A percentile compares a stretch with the other conserved stretches of the same genome.
Conservation (phyloP, 2,888 invertebrate species). For the Unio pictorum region DNA sequence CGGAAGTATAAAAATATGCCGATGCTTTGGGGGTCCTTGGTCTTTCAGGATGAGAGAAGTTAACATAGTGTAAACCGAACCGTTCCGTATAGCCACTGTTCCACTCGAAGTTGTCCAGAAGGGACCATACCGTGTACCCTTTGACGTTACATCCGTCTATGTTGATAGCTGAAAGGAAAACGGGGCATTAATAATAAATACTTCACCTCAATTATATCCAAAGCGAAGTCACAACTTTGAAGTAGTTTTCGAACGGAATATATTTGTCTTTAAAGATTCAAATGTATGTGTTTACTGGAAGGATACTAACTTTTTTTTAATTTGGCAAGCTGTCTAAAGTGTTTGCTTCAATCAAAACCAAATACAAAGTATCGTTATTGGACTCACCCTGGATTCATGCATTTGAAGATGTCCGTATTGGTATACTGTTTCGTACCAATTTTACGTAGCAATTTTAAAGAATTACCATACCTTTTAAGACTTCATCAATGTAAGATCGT, state of each 20-base stretch:
- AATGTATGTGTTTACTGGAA: no score
- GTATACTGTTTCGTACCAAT: no score
- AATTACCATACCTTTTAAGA: conserved; percentile 51
- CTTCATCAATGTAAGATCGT: conserved; percentile 51
- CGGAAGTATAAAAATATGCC: conserved; percentile 47
- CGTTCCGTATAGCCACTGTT: conserved; percentile 79
- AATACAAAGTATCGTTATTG: no score
- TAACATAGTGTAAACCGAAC: conserved; percentile 82
- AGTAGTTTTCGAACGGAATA: no score
- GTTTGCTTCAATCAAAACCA: no score
- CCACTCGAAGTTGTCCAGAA: conserved; percentile 89
- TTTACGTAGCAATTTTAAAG: not conserved
- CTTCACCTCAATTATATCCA: no score
- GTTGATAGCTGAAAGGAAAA: conserved; percentile 27
- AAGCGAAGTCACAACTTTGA: no score
- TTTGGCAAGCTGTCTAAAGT: no score
- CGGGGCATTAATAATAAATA: not conserved
- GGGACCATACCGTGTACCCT: conserved; percentile 84
- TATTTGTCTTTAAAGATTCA: no score
- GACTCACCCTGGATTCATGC: no score
- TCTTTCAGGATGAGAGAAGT: conserved; percentile 79
- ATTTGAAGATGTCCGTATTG: no score
- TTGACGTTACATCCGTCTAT: conserved; percentile 64
- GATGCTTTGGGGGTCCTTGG: conserved; percentile 80
- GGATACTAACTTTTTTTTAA: no score